Evolutionary conservation across 2,797 vertebrate species (phyloP).

Genomic region (Sebastes goodei): DNA sequence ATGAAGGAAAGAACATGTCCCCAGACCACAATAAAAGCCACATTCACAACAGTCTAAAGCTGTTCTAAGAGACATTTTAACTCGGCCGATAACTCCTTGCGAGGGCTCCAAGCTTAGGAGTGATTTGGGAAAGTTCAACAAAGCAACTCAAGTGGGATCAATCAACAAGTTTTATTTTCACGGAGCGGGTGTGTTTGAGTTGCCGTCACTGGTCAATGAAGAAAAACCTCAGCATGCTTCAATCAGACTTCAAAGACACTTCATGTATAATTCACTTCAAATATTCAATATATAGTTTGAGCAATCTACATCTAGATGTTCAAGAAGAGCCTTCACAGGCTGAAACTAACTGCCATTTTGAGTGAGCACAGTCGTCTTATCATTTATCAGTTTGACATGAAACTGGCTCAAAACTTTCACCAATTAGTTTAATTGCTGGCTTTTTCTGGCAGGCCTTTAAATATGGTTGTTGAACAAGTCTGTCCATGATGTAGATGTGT

Average conservation of each 20-base stretch:
- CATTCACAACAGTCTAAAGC: background rate
- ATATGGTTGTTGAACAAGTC: background rate
- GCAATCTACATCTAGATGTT: background rate
- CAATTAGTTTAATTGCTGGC: background rate
- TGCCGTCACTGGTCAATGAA: background rate
- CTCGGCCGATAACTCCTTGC: background rate
- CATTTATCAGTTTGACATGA: conserved; percentile 21
- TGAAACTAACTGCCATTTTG: background rate
- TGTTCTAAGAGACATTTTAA: background rate
- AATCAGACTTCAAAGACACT: background rate
- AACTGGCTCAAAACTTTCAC: background rate
- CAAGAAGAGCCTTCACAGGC: too few species aligned
- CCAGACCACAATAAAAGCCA: background rate
- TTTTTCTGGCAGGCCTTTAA: background rate
- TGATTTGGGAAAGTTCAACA: conserved; percentile 9
- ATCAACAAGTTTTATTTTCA: background rate
- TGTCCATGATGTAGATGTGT: background rate
- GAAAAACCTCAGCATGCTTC: background rate
- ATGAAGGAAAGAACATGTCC: background rate
- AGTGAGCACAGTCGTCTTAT: background rate
- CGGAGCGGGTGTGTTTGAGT: background rate
- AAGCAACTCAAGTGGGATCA: conserved; percentile 8
- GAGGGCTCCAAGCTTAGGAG: background rate
- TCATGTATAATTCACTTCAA: background rate
- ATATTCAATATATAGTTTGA: background rate